Evolutionary conservation across 2,113 vertebrate species (phyloP), one percentile per base, ranked within the genome.

Genomic region (Cranoglanis bouderius): DNA sequence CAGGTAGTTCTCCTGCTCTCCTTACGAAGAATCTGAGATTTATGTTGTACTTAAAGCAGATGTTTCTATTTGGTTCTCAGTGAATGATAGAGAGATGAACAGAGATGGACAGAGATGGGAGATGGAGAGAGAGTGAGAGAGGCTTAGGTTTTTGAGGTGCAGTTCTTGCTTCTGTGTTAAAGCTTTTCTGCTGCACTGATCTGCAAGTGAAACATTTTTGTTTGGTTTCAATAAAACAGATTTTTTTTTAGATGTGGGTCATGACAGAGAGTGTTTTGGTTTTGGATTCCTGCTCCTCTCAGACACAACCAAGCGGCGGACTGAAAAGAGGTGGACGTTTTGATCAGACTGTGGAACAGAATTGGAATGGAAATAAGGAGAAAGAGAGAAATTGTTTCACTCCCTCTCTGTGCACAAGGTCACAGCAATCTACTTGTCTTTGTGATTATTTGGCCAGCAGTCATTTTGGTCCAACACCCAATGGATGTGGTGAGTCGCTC

Each of bases 11-110:
- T 43, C 32, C 9, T 24, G 72, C 43, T 43, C 72, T 43, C 38
- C 1, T 7, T 32, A 67, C 29, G 14, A 32, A 67, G 24, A 9
- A 61, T 21, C 0, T n/a, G 61, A n/a, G 61, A 16, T 18, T 70
- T 35, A 24, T 59, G 21, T 59, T 59, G 51, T 32, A 82, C 55
- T 85, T 91, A 40, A 85, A 90, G 89, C 88, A 46, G 90, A 89
- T 83, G 40, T 86, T 89, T 92, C 59, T 74, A 51, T 83, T 89
- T 84, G 86, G 38, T 38, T 59, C 4, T 70, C 43, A 26, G 9
- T 43, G 32, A 70, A 82, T 67, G 8, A n/a, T 9, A 29, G 29
- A 65, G 26, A 61, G 21, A 61, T 32, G 24, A 24, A 26, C 13
- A 26, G 6, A 26, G 18, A 49, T 8, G 10, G 49, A 55, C 7